Conservation (phyloP, 2,113 vertebrate genomes). For the Corydoras sp. region DNA sequence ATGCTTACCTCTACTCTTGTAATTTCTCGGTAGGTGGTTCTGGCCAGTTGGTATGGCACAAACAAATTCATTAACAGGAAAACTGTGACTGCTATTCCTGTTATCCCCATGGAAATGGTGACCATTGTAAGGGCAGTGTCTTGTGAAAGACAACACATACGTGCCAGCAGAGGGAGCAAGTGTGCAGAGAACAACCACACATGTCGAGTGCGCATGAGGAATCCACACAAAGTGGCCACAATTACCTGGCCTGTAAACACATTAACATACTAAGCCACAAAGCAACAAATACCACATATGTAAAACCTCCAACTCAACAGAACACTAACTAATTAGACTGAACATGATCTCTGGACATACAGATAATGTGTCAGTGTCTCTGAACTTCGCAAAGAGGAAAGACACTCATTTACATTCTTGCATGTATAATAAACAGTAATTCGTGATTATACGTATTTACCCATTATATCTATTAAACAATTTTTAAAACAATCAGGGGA, state of each 20-base stretch:
- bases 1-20: background rate
- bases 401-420: no score
- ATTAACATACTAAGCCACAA: background rate
- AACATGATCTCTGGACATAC: background rate
- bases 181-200: conserved; percentile 74
- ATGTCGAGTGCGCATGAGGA: conserved; percentile 71
- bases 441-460: no score
- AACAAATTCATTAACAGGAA: conserved; percentile 65
- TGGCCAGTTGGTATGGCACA: conserved; percentile 61
- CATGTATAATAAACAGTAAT: no score
- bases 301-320: background rate
- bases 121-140: conserved; percentile 51
- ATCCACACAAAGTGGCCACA: conserved; percentile 70
- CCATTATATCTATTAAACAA: no score
- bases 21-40: background rate
- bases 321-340: no score
- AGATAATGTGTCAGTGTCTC: background rate
- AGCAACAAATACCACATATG: background rate
- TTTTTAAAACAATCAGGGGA: no score
- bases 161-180: conserved; percentile 69
- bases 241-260: conserved; percentile 69
- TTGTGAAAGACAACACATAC: conserved; percentile 57
- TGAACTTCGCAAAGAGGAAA: background rate
- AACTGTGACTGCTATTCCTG: conserved; percentile 48
- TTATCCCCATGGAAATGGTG: conserved; percentile 61